Percentiles rank a stretch among this genome's conserved stretches.
Conservation (phyloP, 2,113 vertebrate genomes). For the Pungitius pungitius region DNA sequence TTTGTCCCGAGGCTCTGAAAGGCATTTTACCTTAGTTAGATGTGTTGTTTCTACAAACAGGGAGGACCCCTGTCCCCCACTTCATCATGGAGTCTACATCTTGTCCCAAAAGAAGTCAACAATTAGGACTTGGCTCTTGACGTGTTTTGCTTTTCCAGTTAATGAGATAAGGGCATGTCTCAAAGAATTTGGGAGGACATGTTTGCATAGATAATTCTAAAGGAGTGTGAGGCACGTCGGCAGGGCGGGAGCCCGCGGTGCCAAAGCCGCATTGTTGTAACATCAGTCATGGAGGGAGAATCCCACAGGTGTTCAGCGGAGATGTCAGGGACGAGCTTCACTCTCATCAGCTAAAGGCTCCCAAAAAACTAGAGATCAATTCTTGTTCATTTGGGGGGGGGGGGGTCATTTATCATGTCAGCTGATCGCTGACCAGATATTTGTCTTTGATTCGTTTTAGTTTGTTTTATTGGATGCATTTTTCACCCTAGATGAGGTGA, state of each 20-base stretch:
- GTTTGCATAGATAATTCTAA: slow-evolving; percentile 64
- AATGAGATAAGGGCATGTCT: slow-evolving; percentile 65
- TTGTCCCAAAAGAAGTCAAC: slow-evolving; percentile 23
- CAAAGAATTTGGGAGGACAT: slow-evolving; percentile 68
- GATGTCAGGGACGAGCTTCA: slow-evolving; percentile 34
- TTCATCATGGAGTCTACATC: neutral
- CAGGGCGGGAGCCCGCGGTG: slow-evolving; percentile 27
- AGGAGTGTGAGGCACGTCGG: slow-evolving; percentile 55
- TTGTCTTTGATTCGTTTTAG: neutral
- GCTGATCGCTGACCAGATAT: neutral
- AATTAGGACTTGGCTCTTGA: slow-evolving; percentile 58
- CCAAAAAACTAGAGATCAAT: neutral
- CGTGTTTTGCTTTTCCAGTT: slow-evolving; percentile 2
- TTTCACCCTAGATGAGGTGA: neutral
- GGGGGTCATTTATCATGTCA: neutral
- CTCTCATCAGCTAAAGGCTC: neutral
- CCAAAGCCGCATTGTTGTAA: slow-evolving; percentile 58
- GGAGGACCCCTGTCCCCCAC: neutral
- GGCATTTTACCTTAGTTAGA: neutral
- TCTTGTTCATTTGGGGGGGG: neutral
- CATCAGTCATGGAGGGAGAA: slow-evolving; percentile 42
- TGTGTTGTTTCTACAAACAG: neutral
- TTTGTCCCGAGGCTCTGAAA: neutral
- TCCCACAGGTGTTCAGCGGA: slow-evolving; percentile 56
- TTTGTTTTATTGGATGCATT: neutral